A percentile compares a stretch with the other conserved stretches of the same genome.
Conservation (phyloP, 2,113 vertebrate genomes). For the Microcebus ravelobensis region DNA sequence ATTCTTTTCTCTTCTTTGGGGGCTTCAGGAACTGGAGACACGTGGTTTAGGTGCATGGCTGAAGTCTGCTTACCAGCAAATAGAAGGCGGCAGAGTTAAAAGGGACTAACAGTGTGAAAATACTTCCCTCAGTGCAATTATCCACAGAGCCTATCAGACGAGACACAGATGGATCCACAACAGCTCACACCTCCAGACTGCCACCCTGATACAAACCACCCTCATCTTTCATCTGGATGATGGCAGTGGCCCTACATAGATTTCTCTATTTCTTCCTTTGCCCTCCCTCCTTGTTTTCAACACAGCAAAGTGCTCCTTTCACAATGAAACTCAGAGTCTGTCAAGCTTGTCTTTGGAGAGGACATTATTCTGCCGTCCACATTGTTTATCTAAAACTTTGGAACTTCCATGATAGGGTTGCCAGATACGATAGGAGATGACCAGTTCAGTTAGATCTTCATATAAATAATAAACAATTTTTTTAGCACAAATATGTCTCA, state of each 20-base stretch:
- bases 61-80: background rate
- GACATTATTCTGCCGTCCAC: too few relatives aligned
- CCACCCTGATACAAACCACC: background rate
- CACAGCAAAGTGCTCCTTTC: background rate
- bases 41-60: background rate
- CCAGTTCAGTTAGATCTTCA: constrained; percentile 14
- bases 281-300: background rate
- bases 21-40: background rate
- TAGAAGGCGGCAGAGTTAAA: background rate
- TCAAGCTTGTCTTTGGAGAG: background rate
- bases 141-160: background rate
- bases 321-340: background rate
- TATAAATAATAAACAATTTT: background rate
- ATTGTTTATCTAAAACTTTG: background rate
- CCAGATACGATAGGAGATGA: background rate
- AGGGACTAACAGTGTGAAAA: background rate
- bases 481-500: background rate
- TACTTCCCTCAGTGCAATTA: fast-evolving
- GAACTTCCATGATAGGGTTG: background rate
- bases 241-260: fast-evolving
- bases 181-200: background rate
- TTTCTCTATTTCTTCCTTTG: too few relatives aligned
- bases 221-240: background rate
- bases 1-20: background rate
- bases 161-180: background rate